Percentiles rank a stretch among this genome's conserved stretches.
Evolutionary conservation across 2,888 invertebrate genomes (phyloP).

Genomic region (Apamea anceps): DNA sequence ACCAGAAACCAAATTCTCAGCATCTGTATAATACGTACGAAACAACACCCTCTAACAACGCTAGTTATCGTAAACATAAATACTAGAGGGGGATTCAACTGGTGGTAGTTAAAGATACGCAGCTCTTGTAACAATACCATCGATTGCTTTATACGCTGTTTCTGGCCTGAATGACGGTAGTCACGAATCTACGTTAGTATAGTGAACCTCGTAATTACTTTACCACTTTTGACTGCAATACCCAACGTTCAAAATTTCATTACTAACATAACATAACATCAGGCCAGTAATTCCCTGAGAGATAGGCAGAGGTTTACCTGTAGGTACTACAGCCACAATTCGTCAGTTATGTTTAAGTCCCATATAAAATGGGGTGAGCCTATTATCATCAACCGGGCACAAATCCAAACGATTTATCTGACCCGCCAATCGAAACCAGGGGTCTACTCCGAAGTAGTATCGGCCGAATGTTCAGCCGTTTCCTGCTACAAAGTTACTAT

Average conservation of each 20-base stretch:
- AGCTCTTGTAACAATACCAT: slow-evolving; percentile 35
- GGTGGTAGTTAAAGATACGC: slow-evolving; percentile 49
- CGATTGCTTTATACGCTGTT: slow-evolving; percentile 34
- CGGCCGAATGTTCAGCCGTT: too few species aligned
- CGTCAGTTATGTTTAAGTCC: neutral
- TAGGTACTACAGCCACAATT: neutral
- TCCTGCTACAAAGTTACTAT: too few species aligned
- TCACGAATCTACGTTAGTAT: slow-evolving; percentile 35
- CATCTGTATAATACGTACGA: slow-evolving; percentile 49
- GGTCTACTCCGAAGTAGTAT: too few species aligned
- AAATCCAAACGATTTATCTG: neutral
- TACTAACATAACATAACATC: neutral
- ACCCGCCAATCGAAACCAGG: neutral
- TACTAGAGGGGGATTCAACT: slow-evolving; percentile 57
- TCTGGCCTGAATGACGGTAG: slow-evolving; percentile 14
- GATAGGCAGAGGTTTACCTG: neutral
- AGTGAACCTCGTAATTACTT: neutral
- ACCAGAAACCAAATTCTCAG: slow-evolving; percentile 36
- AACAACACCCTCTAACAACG: slow-evolving; percentile 52
- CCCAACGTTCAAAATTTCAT: too few species aligned
- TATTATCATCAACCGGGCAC: neutral
- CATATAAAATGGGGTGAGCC: neutral
- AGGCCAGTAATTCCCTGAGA: neutral
- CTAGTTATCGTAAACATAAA: slow-evolving; percentile 64
- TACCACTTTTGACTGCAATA: neutral